Evolutionary conservation across 1,140 invertebrate species (phyloP).

Genomic region (Philotrypesis tridentata): DNA sequence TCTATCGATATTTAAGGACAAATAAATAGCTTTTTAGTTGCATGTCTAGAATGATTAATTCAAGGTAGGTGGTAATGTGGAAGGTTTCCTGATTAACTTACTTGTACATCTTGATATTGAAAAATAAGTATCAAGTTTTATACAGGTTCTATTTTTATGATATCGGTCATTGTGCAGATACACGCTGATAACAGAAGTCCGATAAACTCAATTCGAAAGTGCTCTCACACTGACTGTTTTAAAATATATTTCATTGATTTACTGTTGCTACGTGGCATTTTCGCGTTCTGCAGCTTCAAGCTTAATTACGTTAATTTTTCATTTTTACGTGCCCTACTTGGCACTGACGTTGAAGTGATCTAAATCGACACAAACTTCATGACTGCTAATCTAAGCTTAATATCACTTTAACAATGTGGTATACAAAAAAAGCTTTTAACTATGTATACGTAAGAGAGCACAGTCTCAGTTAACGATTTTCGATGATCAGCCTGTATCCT

Average conservation of each 20-base stretch:
- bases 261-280: background rate
- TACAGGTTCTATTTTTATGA: slow-evolving; percentile 25
- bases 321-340: background rate
- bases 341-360: too few species aligned
- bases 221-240: background rate
- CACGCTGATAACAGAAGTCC: background rate
- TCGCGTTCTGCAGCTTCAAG: background rate
- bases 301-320: background rate
- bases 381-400: too few species aligned
- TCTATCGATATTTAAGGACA: background rate
- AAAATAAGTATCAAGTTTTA: background rate
- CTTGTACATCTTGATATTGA: slow-evolving; percentile 26
- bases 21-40: slow-evolving; percentile 29
- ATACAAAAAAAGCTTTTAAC: too few species aligned
- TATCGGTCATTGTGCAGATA: background rate
- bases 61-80: slow-evolving; percentile 4
- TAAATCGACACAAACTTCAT: too few species aligned
- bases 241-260: slow-evolving; percentile 30
- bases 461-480: background rate
- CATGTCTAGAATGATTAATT: slow-evolving; percentile 5
- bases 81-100: slow-evolving; percentile 17
- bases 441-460: background rate
- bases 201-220: slow-evolving; percentile 13
- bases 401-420: too few species aligned
- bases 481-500: background rate